Percentiles rank a stretch among this genome's conserved stretches.
These are phyloP conservation scores for Ceratosolen solmsi DNA, from an alignment of 1,140 invertebrate species.

Conservation along the genomic window DNA sequence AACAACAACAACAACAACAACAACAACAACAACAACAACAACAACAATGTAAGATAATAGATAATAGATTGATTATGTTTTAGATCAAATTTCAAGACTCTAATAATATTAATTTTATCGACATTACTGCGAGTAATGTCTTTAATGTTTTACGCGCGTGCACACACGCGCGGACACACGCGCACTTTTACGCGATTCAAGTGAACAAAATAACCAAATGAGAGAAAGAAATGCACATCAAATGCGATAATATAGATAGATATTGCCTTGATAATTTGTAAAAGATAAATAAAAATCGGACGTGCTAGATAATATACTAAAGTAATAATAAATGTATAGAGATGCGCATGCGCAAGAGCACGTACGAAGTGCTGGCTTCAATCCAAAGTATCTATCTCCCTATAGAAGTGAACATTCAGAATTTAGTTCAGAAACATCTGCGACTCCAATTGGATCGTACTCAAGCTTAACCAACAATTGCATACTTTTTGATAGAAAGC, in stretches of 20 bases:
- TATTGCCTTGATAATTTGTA: not conserved
- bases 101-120: no score
- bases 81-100: no score
- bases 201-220: no score
- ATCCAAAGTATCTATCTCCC: not conserved
- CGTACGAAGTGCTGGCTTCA: not conserved
- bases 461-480: not conserved
- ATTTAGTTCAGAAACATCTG: conserved; percentile 3
- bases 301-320: not conserved
- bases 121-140: no score
- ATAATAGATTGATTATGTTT: no score
- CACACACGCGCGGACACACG: not conserved
- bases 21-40: no score
- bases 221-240: no score
- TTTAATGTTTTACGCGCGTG: no score
- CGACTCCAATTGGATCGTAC: not conserved
- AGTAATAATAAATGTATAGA: not conserved
- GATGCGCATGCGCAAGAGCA: not conserved
- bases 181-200: not conserved
- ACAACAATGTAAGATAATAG: no score
- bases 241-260: not conserved
- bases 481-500: not conserved
- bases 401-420: not conserved
- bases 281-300: not conserved
- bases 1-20: no score